These are phyloP conservation scores for Drusus annulatus DNA, from an alignment of 1,140 invertebrate species.

Conservation along the genomic window DNA sequence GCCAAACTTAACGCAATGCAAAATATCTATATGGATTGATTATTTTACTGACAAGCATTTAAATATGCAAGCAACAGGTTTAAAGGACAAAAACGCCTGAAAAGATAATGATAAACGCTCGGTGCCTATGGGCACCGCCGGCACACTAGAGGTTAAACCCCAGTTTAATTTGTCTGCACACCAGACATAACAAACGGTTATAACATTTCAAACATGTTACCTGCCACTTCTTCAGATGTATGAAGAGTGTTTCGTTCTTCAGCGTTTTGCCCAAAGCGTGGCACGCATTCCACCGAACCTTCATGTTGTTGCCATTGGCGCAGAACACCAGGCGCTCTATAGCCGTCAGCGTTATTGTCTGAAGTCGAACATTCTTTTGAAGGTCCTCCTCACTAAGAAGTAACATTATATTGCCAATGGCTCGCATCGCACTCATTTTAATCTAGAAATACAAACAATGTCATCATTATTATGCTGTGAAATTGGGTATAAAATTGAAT, in stretches of 20 bases:
- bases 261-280: constrained; percentile 86
- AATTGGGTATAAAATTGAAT: too few species aligned
- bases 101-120: too few species aligned
- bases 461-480: too few species aligned
- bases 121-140: too few species aligned
- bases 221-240: constrained; percentile 70
- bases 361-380: constrained; percentile 66
- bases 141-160: neutral
- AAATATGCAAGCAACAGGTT: too few species aligned
- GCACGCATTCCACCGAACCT: constrained; percentile 93
- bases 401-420: constrained; percentile 84
- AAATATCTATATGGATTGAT: too few species aligned
- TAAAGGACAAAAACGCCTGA: too few species aligned
- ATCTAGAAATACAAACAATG: constrained; percentile 63
- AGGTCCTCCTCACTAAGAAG: constrained; percentile 74
- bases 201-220: constrained; percentile 62
- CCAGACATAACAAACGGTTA: too few species aligned
- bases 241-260: constrained; percentile 76
- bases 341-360: constrained; percentile 70
- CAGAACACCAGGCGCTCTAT: constrained; percentile 79
- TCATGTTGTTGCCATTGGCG: constrained; percentile 81
- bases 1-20: too few species aligned
- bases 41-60: too few species aligned
- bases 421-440: constrained; percentile 84
- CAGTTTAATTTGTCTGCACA: neutral